These are phyloP conservation scores for Chaitophorus viminalis DNA, from an alignment of 2,888 invertebrate species.

Conservation along the genomic window DNA sequence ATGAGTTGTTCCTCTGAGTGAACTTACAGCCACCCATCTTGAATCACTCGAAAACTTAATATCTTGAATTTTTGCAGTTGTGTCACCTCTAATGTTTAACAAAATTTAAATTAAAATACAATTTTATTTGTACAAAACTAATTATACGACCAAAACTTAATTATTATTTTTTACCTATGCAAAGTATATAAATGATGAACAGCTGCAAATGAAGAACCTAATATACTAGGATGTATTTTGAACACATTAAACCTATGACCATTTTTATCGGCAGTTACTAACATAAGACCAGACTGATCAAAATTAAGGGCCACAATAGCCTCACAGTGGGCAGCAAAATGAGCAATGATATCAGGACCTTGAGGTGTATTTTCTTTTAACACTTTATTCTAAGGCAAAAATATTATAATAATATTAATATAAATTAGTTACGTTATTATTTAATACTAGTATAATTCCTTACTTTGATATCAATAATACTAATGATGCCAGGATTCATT, in stretches of 20 bases:
- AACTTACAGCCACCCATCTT: constrained; percentile 96
- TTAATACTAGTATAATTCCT: background rate
- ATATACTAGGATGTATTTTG: constrained; percentile 91
- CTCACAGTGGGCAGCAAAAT: constrained; percentile 88
- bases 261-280: constrained; percentile 89
- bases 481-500: constrained; percentile 88
- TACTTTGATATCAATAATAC: constrained; percentile 76
- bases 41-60: constrained; percentile 92
- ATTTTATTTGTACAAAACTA: too few species aligned
- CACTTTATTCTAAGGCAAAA: constrained; percentile 68
- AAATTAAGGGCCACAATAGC: constrained; percentile 90
- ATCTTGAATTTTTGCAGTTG: constrained; percentile 84
- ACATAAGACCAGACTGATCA: constrained; percentile 87
- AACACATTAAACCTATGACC: constrained; percentile 98
- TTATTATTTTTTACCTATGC: constrained; percentile 69
- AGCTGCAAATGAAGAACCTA: constrained; percentile 84
- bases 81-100: constrained; percentile 80
- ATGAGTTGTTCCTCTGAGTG: constrained; percentile 96
- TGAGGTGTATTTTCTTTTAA: constrained; percentile 73
- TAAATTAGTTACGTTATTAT: background rate
- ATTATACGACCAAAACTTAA: background rate
- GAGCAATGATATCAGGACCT: constrained; percentile 82
- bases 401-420: background rate
- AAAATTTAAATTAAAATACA: background rate
- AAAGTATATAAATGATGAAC: constrained; percentile 95